Evolutionary conservation across 2,113 vertebrate genomes (phyloP).

Genomic region (Corythornis madagascariensis): DNA sequence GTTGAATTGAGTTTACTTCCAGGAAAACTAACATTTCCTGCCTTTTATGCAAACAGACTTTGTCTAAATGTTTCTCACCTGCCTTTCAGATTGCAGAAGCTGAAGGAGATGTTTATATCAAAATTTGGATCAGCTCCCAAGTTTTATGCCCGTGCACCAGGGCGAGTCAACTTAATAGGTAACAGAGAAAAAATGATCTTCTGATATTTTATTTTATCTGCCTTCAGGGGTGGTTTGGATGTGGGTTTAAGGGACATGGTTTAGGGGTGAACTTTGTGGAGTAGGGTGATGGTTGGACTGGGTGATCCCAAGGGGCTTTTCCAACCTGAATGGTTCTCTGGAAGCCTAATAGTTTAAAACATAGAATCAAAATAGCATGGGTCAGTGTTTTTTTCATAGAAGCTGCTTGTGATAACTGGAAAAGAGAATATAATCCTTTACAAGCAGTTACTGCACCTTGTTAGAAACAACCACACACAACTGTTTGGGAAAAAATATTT

Average conservation of each 20-base stretch:
- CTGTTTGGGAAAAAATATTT: neutral
- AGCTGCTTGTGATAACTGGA: neutral
- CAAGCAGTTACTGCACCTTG: neutral
- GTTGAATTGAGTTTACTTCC: neutral
- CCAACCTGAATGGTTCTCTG: neutral
- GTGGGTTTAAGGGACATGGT: no score
- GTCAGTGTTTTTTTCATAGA: neutral
- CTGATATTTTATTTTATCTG: neutral
- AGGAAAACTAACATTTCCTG: neutral
- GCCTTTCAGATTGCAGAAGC: slow-evolving; percentile 84
- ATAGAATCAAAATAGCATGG: neutral
- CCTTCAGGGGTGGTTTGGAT: neutral
- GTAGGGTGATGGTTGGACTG: no score
- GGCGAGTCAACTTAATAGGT: slow-evolving; percentile 98
- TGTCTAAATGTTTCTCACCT: slow-evolving; percentile 35
- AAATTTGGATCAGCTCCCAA: slow-evolving; percentile 87
- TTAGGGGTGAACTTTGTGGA: no score
- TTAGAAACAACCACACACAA: neutral
- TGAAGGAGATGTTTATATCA: slow-evolving; percentile 85
- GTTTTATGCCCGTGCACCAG: slow-evolving; percentile 93
- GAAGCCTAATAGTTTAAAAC: neutral
- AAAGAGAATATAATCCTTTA: neutral
- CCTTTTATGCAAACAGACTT: neutral
- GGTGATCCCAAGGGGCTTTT: no score
- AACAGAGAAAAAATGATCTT: slow-evolving; percentile 52